phyloP scores from a whole-genome alignment of 2,888 invertebrate species.

The Tricholauxania praeusta region DNA sequence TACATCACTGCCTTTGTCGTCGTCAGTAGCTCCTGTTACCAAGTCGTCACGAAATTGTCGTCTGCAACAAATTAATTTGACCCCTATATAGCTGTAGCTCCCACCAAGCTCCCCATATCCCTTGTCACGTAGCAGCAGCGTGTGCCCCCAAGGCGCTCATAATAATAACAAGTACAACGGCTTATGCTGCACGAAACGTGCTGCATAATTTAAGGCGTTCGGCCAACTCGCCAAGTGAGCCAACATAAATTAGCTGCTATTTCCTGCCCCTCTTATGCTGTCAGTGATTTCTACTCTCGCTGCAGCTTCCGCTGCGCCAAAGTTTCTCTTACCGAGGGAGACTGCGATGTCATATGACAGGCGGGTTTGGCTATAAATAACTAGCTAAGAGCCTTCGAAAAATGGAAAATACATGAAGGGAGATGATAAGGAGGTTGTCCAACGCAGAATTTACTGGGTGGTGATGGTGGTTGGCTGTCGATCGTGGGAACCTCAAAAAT shows the following conservation, averaged over 20 bases:
- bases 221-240: conserved; percentile 26
- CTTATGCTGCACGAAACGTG: conserved; percentile 23
- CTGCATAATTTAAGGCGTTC: conserved; percentile 35
- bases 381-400: conserved; percentile 60
- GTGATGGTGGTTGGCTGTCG: no score
- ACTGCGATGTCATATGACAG: neutral
- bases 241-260: conserved; percentile 40
- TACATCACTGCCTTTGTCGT: neutral
- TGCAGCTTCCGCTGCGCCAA: neutral
- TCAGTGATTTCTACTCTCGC: conserved; percentile 44
- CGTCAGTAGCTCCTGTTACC: conserved; percentile 29
- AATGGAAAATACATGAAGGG: conserved; percentile 13
- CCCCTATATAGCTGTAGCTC: conserved; percentile 41
- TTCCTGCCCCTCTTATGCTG: conserved; percentile 24
- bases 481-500: no score
- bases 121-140: neutral
- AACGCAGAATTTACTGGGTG: no score
- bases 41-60: conserved; percentile 56
- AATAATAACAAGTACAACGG: conserved; percentile 30
- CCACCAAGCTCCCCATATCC: neutral
- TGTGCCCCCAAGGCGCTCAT: conserved; percentile 45
- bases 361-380: conserved; percentile 52
- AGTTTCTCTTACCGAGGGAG: neutral
- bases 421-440: no score
- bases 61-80: conserved; percentile 61